Conservation (phyloP, 2,797 vertebrate genomes). For the Tokudaia muenninki region DNA sequence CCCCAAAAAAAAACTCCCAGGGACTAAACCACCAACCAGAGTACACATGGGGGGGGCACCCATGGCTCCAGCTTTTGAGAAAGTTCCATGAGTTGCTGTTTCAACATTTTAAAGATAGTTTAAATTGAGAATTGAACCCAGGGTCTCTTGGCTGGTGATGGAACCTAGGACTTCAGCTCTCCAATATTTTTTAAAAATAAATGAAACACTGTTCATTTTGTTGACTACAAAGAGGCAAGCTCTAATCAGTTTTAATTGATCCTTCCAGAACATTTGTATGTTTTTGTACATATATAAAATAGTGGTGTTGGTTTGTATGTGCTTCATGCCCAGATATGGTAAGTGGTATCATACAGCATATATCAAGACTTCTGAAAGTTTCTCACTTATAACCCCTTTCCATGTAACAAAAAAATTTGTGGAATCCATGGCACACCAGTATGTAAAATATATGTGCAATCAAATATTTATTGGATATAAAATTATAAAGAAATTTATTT, state of each 20-base stretch:
- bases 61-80: not conserved
- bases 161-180: not conserved
- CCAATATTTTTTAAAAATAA: slow-evolving; percentile 35
- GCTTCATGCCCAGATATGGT: accelerated
- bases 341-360: accelerated
- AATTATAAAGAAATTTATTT: not conserved
- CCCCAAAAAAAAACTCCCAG: too few relatives aligned
- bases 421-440: too few relatives aligned
- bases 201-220: not conserved
- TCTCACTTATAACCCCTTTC: not conserved
- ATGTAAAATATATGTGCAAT: not conserved
- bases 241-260: not conserved
- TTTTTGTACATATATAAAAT: not conserved
- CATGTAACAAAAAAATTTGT: not conserved
- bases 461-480: not conserved
- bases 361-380: not conserved
- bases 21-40: too few relatives aligned
- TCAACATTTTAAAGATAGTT: not conserved
- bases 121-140: not conserved
- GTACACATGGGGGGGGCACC: too few relatives aligned
- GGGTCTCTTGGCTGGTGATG: not conserved
- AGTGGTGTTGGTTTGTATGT: not conserved
- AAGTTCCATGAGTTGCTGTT: not conserved
- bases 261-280: not conserved
- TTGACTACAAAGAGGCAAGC: not conserved